A percentile compares a stretch with the other conserved stretches of the same genome.
Conservation (phyloP, 1,140 invertebrate genomes). For the Trichonephila clavata region DNA sequence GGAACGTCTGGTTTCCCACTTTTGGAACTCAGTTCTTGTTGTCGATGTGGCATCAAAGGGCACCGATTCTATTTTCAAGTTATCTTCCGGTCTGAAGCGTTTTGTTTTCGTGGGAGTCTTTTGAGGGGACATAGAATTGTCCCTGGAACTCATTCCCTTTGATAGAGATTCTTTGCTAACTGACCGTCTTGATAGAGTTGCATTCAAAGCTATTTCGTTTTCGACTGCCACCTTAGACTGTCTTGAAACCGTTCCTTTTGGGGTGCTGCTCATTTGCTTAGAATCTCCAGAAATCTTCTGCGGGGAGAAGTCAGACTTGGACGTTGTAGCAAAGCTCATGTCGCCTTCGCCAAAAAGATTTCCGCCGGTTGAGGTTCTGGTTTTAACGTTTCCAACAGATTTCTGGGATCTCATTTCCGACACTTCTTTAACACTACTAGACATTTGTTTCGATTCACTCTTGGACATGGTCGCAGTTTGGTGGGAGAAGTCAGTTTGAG, state of each 20-base stretch:
- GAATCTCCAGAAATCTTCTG: not conserved
- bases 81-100: conserved; percentile 59
- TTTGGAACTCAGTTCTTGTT: conserved; percentile 55
- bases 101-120: not conserved
- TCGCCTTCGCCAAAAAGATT: conserved; percentile 14
- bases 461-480: not conserved
- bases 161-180: not conserved
- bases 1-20: conserved; percentile 46
- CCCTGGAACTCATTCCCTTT: not conserved
- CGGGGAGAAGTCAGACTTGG: not conserved
- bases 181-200: not conserved
- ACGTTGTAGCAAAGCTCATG: conserved; percentile 42
- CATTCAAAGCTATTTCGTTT: not conserved
- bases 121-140: not conserved
- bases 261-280: not conserved
- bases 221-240: not conserved
- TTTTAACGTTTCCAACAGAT: not conserved
- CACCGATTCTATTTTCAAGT: conserved; percentile 44
- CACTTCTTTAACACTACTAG: not conserved
- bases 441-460: not conserved
- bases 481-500: conserved; percentile 19
- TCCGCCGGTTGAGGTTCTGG: not conserved
- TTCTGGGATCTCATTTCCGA: not conserved
- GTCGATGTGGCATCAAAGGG: conserved; percentile 66
- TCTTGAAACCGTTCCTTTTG: not conserved